Percentiles rank a stretch among this genome's conserved stretches.
Evolutionary conservation across 1,140 invertebrate species (phyloP).

Genomic region (Drosophila grimshawi): DNA sequence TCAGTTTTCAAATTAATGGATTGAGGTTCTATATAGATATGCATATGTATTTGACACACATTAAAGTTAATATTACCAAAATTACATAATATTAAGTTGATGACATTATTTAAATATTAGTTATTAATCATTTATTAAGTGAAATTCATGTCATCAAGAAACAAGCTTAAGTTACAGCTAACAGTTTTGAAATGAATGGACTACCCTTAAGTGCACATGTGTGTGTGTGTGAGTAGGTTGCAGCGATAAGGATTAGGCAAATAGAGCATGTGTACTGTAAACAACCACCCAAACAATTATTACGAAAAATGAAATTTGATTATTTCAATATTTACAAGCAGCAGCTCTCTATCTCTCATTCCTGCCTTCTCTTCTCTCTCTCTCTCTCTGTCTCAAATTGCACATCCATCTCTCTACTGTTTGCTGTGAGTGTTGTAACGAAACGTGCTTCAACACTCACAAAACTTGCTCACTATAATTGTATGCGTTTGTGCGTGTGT

Average conservation of each 20-base stretch:
- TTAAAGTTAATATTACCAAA: no score
- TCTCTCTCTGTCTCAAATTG: not conserved
- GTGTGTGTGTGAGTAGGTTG: not conserved
- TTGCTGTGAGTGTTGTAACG: constrained; percentile 1
- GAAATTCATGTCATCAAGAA: no score
- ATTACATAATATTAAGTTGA: no score
- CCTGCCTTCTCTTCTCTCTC: not conserved
- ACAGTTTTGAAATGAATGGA: no score
- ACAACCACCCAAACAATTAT: constrained; percentile 69
- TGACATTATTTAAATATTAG: no score
- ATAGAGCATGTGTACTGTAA: constrained; percentile 35
- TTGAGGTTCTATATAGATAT: no score
- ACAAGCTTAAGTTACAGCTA: no score
- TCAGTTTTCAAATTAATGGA: no score
- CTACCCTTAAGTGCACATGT: not conserved
- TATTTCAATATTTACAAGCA: constrained; percentile 72
- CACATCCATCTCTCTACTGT: not conserved
- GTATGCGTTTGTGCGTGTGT: not conserved
- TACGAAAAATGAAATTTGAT: constrained; percentile 72
- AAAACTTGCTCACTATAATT: not conserved
- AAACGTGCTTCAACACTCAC: constrained; percentile 38
- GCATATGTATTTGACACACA: no score
- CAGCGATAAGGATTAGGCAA: constrained; percentile 28
- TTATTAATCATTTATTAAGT: no score
- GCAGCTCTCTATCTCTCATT: not conserved